These are phyloP conservation scores for Lamellibrachia satsuma DNA, from an alignment of 2,888 invertebrate species.

Conservation along the genomic window DNA sequence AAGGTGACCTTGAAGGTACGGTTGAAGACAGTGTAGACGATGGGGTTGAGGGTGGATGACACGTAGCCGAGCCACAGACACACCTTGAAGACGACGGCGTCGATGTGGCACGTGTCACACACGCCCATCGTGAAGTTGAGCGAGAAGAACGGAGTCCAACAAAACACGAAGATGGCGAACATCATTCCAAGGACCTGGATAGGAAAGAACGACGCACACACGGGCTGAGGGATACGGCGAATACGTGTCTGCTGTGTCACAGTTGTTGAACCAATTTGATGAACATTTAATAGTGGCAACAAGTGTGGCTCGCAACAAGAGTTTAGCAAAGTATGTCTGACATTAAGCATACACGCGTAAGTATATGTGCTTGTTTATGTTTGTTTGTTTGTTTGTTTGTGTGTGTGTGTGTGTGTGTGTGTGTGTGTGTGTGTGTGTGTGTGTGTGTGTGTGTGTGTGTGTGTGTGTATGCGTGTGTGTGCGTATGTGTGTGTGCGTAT, in stretches of 20 bases:
- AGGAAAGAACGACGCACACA: not conserved
- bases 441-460: too few relatives aligned
- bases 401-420: too few relatives aligned
- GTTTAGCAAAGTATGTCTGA: too few relatives aligned
- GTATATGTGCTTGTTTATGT: too few relatives aligned
- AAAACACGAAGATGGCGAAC: slow-evolving; percentile 63
- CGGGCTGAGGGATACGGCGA: not conserved
- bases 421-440: too few relatives aligned
- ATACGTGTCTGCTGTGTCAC: not conserved
- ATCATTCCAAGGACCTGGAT: slow-evolving; percentile 67
- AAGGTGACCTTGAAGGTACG: slow-evolving; percentile 62
- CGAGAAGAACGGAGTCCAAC: slow-evolving; percentile 65
- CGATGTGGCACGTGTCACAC: slow-evolving; percentile 69
- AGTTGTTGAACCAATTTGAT: too few relatives aligned
- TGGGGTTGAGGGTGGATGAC: slow-evolving; percentile 64
- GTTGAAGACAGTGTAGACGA: slow-evolving; percentile 66
- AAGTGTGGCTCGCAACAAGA: too few relatives aligned
- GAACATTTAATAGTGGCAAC: too few relatives aligned
- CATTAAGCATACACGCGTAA: too few relatives aligned
- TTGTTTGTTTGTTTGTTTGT: too few relatives aligned
- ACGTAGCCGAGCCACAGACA: slow-evolving; percentile 65
- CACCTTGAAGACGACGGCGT: slow-evolving; percentile 36
- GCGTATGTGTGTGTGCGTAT: too few relatives aligned
- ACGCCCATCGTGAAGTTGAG: slow-evolving; percentile 79
- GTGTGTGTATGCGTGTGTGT: too few relatives aligned